Percentiles rank a stretch among this genome's conserved stretches.
phyloP scores from a whole-genome alignment of 1,140 invertebrate species.

The Xylocopa sonorina region DNA sequence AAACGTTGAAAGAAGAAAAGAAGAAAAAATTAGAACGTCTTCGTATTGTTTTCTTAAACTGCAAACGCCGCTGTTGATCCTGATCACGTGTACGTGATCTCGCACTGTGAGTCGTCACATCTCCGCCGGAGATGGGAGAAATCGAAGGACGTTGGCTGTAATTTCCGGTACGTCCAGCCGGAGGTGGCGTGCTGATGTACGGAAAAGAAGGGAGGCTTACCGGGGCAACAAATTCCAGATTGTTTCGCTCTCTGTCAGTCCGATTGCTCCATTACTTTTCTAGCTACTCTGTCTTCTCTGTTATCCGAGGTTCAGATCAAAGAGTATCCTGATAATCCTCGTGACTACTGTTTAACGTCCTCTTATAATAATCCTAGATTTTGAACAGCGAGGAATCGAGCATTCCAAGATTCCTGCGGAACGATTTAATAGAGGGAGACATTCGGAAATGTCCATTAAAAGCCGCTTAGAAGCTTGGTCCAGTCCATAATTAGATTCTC shows the following conservation, averaged over 20 bases:
- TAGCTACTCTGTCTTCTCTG: too few species aligned
- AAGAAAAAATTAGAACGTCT: slow-evolving; percentile 27
- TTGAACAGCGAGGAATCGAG: too few species aligned
- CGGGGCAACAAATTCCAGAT: slow-evolving; percentile 57
- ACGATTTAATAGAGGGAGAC: too few species aligned
- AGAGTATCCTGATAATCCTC: background rate
- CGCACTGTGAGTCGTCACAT: slow-evolving; percentile 39
- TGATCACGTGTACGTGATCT: slow-evolving; percentile 38
- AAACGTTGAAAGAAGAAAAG: slow-evolving; percentile 30
- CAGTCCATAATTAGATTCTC: slow-evolving; percentile 54
- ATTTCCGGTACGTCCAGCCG: slow-evolving; percentile 55
- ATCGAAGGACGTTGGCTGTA: slow-evolving; percentile 53
- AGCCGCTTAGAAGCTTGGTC: background rate
- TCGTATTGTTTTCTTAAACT: slow-evolving; percentile 57
- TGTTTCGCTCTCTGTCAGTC: slow-evolving; percentile 46
- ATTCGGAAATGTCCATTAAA: slow-evolving; percentile 16
- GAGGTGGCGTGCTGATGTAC: slow-evolving; percentile 1
- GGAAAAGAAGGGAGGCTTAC: slow-evolving; percentile 26
- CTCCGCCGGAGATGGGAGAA: slow-evolving; percentile 63
- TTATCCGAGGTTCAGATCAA: background rate
- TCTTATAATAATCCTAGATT: too few species aligned
- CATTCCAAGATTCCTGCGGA: too few species aligned
- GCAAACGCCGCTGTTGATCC: slow-evolving; percentile 58
- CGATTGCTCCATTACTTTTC: slow-evolving; percentile 34
- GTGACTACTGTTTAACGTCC: too few species aligned